A percentile compares a stretch with the other conserved stretches of the same genome.
Evolutionary conservation across 2,888 invertebrate genomes (phyloP).

Genomic region (Pollenia griseotomentosa): DNA sequence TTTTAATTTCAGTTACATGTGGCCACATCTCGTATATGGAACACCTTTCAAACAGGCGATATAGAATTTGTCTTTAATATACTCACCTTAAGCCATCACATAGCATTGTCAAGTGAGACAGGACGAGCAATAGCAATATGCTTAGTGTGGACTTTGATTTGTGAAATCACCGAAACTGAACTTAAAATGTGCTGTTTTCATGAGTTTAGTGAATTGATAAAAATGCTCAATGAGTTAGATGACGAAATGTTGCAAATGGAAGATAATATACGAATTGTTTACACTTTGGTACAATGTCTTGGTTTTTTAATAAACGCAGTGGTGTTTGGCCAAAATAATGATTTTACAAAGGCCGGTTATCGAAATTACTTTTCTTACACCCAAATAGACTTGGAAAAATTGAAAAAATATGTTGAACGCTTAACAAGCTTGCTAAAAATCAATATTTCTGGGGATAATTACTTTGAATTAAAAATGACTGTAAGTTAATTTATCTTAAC

Average conservation of each 20-base stretch:
- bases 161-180: conserved; percentile 74
- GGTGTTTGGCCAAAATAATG: conserved; percentile 75
- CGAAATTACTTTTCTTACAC: conserved; percentile 75
- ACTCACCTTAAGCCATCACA: conserved; percentile 75
- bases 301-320: conserved; percentile 76
- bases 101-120: conserved; percentile 76
- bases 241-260: conserved; percentile 74
- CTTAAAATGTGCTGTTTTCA: conserved; percentile 77
- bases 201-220: conserved; percentile 74
- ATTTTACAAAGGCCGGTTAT: conserved; percentile 76
- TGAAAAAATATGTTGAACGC: conserved; percentile 74
- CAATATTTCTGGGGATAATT: conserved; percentile 69
- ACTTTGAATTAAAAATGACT: conserved; percentile 75
- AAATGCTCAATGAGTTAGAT: conserved; percentile 75
- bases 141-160: conserved; percentile 76
- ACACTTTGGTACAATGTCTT: conserved; percentile 76
- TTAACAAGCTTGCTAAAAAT: conserved; percentile 69
- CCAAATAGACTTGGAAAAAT: conserved; percentile 70
- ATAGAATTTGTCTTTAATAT: conserved; percentile 74
- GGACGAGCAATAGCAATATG: conserved; percentile 76
- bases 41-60: conserved; percentile 71
- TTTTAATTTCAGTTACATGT: conserved; percentile 75
- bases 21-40: conserved; percentile 76
- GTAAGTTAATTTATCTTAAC: conserved; percentile 51
- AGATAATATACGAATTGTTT: conserved; percentile 75